Conservation (phyloP, 2,888 invertebrate species). For the Tuta absoluta region DNA sequence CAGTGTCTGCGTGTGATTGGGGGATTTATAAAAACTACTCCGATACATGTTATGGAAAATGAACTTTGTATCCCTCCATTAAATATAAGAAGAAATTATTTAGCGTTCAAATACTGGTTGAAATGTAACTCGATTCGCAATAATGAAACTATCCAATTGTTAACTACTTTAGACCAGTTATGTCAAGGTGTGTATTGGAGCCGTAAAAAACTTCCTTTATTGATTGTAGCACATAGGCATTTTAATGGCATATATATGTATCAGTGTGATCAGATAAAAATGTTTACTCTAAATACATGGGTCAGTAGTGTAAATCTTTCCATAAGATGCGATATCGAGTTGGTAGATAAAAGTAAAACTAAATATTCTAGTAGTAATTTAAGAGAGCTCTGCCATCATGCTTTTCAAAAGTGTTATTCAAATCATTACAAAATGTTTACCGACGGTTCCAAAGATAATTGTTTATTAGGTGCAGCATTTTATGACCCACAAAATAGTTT, state of each 20-base stretch:
- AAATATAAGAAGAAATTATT: neutral
- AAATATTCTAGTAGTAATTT: neutral
- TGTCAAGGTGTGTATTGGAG: neutral
- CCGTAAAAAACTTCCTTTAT: neutral
- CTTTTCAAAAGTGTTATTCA: neutral
- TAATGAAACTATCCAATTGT: neutral
- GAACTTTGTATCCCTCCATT: conserved; percentile 10
- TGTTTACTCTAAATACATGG: neutral
- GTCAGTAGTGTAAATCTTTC: conserved; percentile 2
- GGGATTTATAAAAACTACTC: conserved; percentile 13
- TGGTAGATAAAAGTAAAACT: conserved; percentile 4
- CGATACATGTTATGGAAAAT: conserved; percentile 15
- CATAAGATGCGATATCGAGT: neutral
- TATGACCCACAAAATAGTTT: neutral
- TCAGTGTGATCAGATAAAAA: neutral
- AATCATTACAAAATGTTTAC: neutral
- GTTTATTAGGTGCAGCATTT: neutral
- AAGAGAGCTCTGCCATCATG: neutral
- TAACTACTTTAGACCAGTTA: neutral
- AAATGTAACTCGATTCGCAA: neutral
- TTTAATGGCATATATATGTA: neutral
- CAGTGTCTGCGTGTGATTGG: neutral
- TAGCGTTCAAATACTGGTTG: conserved; percentile 1
- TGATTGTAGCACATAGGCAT: neutral
- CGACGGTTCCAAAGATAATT: neutral